A percentile compares a stretch with the other conserved stretches of the same genome.
Evolutionary conservation across 2,888 invertebrate species (phyloP).

Genomic region (Athrips mouffetella): DNA sequence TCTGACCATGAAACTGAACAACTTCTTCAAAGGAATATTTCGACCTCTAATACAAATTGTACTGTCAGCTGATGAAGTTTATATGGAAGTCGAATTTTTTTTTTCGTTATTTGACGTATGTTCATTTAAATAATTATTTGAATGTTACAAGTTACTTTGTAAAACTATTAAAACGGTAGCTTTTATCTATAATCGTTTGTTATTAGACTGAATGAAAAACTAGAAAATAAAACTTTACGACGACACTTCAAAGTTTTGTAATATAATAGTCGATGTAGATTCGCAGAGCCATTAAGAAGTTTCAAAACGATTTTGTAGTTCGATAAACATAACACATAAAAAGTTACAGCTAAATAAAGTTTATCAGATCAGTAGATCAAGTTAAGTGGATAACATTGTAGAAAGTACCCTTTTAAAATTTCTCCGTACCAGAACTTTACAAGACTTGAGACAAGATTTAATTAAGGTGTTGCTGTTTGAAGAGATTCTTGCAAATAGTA

Average conservation of each 20-base stretch:
- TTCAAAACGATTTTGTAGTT: slow-evolving; percentile 32
- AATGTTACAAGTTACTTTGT: not conserved
- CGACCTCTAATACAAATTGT: too few species aligned
- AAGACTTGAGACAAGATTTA: too few species aligned
- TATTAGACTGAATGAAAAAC: not conserved
- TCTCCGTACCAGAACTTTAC: too few species aligned
- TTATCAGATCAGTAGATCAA: too few species aligned
- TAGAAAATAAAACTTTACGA: not conserved
- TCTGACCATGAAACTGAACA: too few species aligned
- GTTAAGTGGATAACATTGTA: too few species aligned
- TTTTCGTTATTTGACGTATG: not conserved
- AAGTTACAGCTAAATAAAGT: not conserved
- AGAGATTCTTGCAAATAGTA: too few species aligned
- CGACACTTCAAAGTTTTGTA: not conserved
- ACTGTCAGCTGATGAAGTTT: too few species aligned
- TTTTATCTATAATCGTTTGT: not conserved
- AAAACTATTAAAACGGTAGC: not conserved
- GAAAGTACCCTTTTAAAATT: too few species aligned
- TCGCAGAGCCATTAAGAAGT: slow-evolving; percentile 26
- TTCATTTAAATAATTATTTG: not conserved
- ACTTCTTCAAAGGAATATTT: too few species aligned
- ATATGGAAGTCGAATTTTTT: too few species aligned
- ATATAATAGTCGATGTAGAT: not conserved
- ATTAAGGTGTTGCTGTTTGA: too few species aligned
- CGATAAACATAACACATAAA: slow-evolving; percentile 1